phyloP scores from a whole-genome alignment of 2,797 vertebrate species.

The Acropternis orthonyx region DNA sequence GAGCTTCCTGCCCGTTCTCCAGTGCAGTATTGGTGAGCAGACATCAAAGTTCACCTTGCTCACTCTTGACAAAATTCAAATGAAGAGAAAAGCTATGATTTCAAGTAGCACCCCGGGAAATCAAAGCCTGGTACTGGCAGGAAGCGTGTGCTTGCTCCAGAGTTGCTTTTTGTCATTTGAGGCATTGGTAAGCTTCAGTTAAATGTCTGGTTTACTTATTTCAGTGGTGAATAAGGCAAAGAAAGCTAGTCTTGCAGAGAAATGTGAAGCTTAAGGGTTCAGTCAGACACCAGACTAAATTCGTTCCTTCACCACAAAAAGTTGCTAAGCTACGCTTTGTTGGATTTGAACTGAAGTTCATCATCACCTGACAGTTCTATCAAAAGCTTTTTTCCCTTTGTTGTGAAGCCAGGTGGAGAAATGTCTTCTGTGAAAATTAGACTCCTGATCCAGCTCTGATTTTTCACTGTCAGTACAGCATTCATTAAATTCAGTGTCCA shows the following conservation, averaged over 20 bases:
- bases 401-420: conserved; percentile 37
- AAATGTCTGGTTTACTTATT: conserved; percentile 37
- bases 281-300: neutral
- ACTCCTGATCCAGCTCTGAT: neutral
- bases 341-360: conserved; percentile 54
- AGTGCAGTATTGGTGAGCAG: fast-evolving
- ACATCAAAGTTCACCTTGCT: conserved; percentile 41
- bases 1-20: neutral
- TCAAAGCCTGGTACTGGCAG: conserved; percentile 3
- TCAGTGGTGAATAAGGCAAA: neutral
- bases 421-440: conserved; percentile 20
- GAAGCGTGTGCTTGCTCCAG: neutral
- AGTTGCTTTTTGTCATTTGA: conserved; percentile 35
- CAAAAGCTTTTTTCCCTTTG: conserved; percentile 34
- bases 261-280: neutral
- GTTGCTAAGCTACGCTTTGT: conserved; percentile 4
- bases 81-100: conserved; percentile 10
- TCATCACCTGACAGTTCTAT: conserved; percentile 38
- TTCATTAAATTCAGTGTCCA: neutral
- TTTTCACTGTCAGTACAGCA: neutral
- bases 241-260: neutral
- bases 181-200: conserved; percentile 9
- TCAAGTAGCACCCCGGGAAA: conserved; percentile 33
- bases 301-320: conserved; percentile 28
- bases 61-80: conserved; percentile 26